A percentile compares a stretch with the other conserved stretches of the same genome.
phyloP scores from a whole-genome alignment of 2,888 invertebrate species.

The Uloborus plumipes region DNA sequence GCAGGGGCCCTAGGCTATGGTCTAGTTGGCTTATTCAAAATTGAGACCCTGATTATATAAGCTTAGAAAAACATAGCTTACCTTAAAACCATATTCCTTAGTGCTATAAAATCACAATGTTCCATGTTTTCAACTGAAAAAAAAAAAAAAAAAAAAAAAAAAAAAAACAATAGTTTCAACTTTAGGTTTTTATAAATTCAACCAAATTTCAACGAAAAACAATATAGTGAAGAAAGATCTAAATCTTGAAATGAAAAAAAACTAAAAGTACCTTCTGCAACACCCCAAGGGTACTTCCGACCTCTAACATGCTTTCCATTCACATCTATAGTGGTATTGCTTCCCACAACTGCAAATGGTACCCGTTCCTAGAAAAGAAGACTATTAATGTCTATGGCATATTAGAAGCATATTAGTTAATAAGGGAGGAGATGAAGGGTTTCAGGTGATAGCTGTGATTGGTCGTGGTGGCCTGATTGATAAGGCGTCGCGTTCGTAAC shows the following conservation, averaged over 20 bases:
- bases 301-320: constrained; percentile 78
- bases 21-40: no score
- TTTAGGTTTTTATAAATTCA: background rate
- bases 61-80: constrained; percentile 30
- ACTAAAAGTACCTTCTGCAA: constrained; percentile 83
- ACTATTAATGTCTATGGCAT: background rate
- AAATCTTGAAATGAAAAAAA: background rate
- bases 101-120: constrained; percentile 98
- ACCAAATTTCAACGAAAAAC: background rate
- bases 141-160: background rate
- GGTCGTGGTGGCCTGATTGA: no score
- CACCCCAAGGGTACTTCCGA: constrained; percentile 97
- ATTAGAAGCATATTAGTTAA: no score
- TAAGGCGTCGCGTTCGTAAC: no score
- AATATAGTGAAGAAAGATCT: no score
- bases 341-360: constrained; percentile 98
- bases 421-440: no score
- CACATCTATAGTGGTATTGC: constrained; percentile 91
- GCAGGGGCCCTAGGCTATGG: no score
- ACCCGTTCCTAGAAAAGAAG: constrained; percentile 75
- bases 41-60: no score
- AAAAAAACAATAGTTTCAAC: no score
- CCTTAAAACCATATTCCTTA: constrained; percentile 90
- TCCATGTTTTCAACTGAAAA: constrained; percentile 91
- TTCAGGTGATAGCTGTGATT: no score